Evolutionary conservation across 1,140 invertebrate species (phyloP).

Genomic region (Aphaenogaster floridana): DNA sequence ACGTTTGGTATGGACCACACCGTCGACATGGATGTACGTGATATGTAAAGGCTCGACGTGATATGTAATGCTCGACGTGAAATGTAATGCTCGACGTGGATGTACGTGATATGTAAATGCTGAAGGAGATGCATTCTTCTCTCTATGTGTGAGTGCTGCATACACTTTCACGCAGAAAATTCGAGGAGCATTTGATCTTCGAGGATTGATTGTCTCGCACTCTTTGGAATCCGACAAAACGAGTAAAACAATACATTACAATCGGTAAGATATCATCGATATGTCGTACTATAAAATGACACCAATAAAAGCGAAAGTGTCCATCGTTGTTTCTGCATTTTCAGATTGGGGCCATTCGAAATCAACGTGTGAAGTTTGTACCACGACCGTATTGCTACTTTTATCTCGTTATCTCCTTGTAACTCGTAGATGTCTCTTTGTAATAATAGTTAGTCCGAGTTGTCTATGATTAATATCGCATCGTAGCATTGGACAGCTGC

Average conservation of each 20-base stretch:
- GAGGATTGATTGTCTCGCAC: conserved; percentile 71
- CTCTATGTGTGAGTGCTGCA: conserved; percentile 75
- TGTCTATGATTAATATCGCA: conserved; percentile 16
- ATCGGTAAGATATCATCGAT: conserved; percentile 74
- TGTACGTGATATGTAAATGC: conserved; percentile 62
- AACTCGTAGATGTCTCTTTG: conserved; percentile 72
- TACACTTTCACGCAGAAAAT: conserved; percentile 70
- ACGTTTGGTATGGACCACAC: conserved; percentile 61
- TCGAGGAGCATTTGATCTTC: conserved; percentile 56
- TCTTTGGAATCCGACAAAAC: conserved; percentile 78
- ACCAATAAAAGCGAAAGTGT: background rate
- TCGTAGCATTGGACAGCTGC: background rate
- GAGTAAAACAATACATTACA: conserved; percentile 79
- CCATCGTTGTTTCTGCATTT: conserved; percentile 63
- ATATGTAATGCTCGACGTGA: conserved; percentile 49
- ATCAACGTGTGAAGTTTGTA: conserved; percentile 84
- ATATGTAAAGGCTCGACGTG: conserved; percentile 61
- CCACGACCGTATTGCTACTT: conserved; percentile 74
- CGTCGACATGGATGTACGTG: conserved; percentile 64
- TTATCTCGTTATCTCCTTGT: conserved; percentile 67
- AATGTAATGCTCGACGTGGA: conserved; percentile 54
- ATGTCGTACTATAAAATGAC: background rate
- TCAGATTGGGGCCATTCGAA: conserved; percentile 85
- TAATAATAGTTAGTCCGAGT: conserved; percentile 58
- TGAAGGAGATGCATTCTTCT: conserved; percentile 60